Base-by-base conservation (phyloP, 2,888 invertebrate genomes). In the Erannis defoliaria region DNA sequence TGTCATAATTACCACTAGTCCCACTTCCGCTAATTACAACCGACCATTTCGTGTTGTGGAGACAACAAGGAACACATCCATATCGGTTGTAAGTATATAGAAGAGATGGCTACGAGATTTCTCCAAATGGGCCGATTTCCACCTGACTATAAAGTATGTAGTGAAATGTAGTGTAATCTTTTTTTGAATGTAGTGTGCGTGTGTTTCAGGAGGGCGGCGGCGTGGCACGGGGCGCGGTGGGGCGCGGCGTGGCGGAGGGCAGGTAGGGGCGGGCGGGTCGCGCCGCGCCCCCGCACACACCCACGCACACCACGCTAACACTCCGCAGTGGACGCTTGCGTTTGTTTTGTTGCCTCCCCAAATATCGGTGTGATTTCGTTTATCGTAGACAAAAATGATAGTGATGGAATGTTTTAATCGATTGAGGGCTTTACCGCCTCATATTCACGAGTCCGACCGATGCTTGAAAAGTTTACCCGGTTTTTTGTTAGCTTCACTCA, bases 321-420 rank as follows among this genome's bases (percentile, higher is more conserved):
- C 62, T 56, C 68, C 64, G 49, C 67, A 86, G 89, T 86, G 89
- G 83, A 88, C 78, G 90, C 90, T 90, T 89, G 78, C 80, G 88
- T 89, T 88, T 88, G 86, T 90, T 90, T 88, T 86, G 89, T 90
- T 90, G 86, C 88, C 90, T 91, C 90, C 87, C 86, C 73, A 90
- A 90, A 88, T 89, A 89, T 90, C 88, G 78, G 92, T 90, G 92
- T 91, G 91, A 84, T 88, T 90, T 89, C 80, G 78, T 89, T 89
- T 86, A 80, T 81, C 71, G 81, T 88, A 89, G 76, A 86, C 60
- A 81, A 80, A 82, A 75, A 51, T 81, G 76, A 86, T 88, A 89
- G 84, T 81, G 84, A 88, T 86, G 89, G 87, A 90, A 88, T 89
- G 89, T 90, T 91, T 86, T 84, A 80, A 85, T 82, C 81, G 77